Evolutionary conservation across 64 coral and sea anemone species (phyloP).

Genomic region (Stichodactyla mertensii): DNA sequence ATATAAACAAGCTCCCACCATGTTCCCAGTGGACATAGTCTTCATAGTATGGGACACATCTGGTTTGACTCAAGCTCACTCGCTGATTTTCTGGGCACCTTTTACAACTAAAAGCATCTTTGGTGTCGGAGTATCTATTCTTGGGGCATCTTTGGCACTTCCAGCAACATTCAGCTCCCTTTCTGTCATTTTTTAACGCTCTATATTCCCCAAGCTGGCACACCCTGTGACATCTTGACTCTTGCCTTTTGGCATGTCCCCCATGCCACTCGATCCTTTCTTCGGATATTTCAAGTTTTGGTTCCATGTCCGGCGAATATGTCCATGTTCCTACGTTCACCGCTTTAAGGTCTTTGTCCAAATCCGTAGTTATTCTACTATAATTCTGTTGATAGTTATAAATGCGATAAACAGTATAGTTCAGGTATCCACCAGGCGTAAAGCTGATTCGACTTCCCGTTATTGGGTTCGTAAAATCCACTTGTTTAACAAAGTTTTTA

Average conservation of each 20-base stretch:
- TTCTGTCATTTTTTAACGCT: conserved; percentile 18
- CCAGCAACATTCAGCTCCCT: conserved; percentile 74
- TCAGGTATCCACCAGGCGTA: conserved; percentile 30
- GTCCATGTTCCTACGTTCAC: conserved; percentile 56
- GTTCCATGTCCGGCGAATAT: conserved; percentile 20
- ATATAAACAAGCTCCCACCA: conserved; percentile 63
- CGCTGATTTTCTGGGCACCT: conserved; percentile 46
- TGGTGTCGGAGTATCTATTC: conserved; percentile 38
- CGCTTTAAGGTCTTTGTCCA: conserved; percentile 37
- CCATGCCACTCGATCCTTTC: conserved; percentile 63
- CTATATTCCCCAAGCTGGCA: conserved; percentile 51
- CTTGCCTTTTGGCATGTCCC: conserved; percentile 12
- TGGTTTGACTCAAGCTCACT: conserved; percentile 48
- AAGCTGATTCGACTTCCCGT: conserved; percentile 62
- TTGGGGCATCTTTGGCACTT: conserved; percentile 54
- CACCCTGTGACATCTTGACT: conserved; percentile 58
- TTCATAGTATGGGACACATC: conserved; percentile 60
- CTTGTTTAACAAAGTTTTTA: conserved; percentile 46
- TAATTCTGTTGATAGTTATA: conserved; percentile 62
- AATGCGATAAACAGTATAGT: conserved; percentile 45
- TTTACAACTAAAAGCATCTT: conserved; percentile 51
- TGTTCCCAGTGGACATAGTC: conserved; percentile 94
- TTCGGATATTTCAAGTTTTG: conserved; percentile 26
- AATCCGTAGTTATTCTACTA: conserved; percentile 33
- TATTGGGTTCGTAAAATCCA: conserved; percentile 52